A percentile compares a stretch with the other conserved stretches of the same genome.
Conservation (phyloP, 2,888 invertebrate species). For the Brachyptera putata region DNA sequence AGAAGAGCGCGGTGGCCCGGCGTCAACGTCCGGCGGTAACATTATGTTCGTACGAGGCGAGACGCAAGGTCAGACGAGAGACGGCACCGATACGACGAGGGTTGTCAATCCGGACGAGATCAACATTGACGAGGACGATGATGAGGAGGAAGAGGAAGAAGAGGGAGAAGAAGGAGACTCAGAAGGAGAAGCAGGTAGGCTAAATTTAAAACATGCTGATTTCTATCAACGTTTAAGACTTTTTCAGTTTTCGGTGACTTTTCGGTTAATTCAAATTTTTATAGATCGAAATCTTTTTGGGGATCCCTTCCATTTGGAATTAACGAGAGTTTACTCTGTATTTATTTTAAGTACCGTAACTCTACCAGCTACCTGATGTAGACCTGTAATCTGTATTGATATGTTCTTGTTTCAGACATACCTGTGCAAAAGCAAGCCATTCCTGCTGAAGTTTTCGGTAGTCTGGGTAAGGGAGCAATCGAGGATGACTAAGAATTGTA, state of each 20-base stretch:
- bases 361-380: neutral
- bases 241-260: no score
- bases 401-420: conserved; percentile 48
- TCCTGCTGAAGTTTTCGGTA: conserved; percentile 89
- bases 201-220: neutral
- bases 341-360: no score
- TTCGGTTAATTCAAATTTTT: no score
- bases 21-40: conserved; percentile 48
- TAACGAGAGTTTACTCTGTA: no score
- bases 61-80: conserved; percentile 65
- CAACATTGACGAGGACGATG: conserved; percentile 70
- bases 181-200: conserved; percentile 43
- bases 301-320: no score
- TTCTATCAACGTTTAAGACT: neutral
- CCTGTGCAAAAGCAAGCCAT: conserved; percentile 80
- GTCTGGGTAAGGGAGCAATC: conserved; percentile 48
- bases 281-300: no score
- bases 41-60: conserved; percentile 86
- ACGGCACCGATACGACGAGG: conserved; percentile 52
- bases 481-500: neutral
- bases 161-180: conserved; percentile 42
- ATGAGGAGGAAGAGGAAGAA: conserved; percentile 53
- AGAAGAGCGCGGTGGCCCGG: conserved; percentile 33
- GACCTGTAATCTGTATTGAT: neutral
- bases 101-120: conserved; percentile 86